phyloP scores from a whole-genome alignment of 2,797 vertebrate genomes.

The Acanthiza pusilla region DNA sequence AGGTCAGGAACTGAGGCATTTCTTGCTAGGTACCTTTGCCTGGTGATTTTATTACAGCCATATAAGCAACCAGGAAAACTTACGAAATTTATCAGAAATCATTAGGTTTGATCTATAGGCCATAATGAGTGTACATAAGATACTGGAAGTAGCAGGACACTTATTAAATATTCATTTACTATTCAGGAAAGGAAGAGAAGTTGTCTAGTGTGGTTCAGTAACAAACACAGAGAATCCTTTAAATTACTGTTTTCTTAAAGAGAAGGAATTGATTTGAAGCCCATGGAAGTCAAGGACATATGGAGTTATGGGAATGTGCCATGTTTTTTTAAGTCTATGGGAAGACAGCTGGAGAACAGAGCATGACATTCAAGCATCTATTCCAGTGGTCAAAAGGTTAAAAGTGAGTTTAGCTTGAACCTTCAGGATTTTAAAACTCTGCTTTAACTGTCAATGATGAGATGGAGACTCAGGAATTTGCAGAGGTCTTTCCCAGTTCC shows the following conservation, averaged over 20 bases:
- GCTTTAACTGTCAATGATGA: not conserved
- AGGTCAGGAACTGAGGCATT: not conserved
- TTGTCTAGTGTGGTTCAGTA: not conserved
- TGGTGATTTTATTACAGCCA: slow-evolving; percentile 10
- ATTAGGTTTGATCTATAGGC: not conserved
- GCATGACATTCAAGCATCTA: not conserved
- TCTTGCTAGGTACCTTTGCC: slow-evolving; percentile 32
- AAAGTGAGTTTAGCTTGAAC: not conserved
- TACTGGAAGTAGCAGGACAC: not conserved
- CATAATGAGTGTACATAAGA: not conserved
- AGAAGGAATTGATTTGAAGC: not conserved
- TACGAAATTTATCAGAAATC: not conserved
- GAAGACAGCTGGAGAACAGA: not conserved
- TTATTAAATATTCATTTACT: not conserved
- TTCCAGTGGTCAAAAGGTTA: not conserved
- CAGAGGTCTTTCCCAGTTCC: not conserved
- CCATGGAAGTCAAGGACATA: not conserved
- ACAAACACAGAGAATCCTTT: not conserved
- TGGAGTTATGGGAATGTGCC: not conserved
- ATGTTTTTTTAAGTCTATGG: not conserved
- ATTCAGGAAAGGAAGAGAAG: not conserved
- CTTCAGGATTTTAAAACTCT: not conserved
- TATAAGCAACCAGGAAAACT: not conserved
- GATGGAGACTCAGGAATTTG: not conserved
- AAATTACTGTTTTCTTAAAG: not conserved